Evolutionary conservation across 2,113 vertebrate genomes (phyloP).

Genomic region (Amphilophus citrinellus): DNA sequence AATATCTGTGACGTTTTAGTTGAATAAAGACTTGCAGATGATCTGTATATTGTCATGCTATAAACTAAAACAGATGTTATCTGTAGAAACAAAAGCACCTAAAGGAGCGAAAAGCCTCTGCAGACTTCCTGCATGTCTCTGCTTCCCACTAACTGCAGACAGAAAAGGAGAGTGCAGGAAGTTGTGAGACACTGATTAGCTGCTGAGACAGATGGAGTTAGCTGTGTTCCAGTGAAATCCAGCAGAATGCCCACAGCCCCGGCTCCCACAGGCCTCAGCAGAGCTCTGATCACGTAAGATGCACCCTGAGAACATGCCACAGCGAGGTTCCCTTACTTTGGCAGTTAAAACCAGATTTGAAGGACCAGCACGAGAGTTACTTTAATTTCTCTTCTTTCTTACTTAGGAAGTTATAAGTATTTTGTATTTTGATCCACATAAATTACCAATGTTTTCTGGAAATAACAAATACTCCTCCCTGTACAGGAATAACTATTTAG

Average conservation of each 20-base stretch:
- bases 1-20: not conserved
- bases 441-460: not conserved
- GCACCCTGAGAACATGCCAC: conserved; percentile 10
- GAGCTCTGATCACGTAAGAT: conserved; percentile 13
- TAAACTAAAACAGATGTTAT: conserved; percentile 28
- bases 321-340: not conserved
- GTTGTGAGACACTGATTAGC: conserved; percentile 49
- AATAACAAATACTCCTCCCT: not conserved
- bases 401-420: not conserved
- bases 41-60: conserved; percentile 9
- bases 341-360: not conserved
- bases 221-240: conserved; percentile 34
- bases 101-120: not conserved
- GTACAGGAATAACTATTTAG: not conserved
- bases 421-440: not conserved
- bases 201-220: conserved; percentile 50
- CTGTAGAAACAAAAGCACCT: not conserved
- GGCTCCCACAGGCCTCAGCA: conserved; percentile 24
- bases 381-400: not conserved
- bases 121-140: conserved; percentile 26
- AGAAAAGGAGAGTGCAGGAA: conserved; percentile 23
- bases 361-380: not conserved
- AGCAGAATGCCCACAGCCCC: conserved; percentile 28
- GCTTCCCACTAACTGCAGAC: conserved; percentile 21
- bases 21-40: conserved; percentile 34